These are phyloP conservation scores for Xerus rutilus DNA, from an alignment of 2,797 vertebrate genomes.

Conservation along the genomic window DNA sequence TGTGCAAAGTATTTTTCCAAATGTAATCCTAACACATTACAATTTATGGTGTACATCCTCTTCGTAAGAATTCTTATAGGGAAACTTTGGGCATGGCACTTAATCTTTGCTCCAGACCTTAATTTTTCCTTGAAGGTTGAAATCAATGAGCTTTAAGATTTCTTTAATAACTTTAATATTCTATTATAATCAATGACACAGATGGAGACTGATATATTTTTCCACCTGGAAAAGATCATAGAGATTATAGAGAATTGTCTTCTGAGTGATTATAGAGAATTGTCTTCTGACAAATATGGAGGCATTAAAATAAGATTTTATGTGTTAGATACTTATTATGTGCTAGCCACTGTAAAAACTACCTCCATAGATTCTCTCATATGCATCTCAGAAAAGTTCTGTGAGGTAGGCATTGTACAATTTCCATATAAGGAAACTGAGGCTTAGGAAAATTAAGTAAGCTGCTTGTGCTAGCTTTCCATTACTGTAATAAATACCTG, in stretches of 20 bases:
- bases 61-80: constrained; percentile 23
- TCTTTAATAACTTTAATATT: background rate
- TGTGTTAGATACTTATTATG: background rate
- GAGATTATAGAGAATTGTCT: background rate
- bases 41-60: constrained; percentile 11
- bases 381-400: background rate
- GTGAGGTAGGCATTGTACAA: background rate
- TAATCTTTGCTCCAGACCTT: constrained; percentile 25
- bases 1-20: background rate
- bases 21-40: constrained; percentile 42
- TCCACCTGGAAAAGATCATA: background rate
- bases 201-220: background rate
- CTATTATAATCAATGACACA: constrained; percentile 41
- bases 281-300: background rate
- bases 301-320: background rate
- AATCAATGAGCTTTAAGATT: constrained; percentile 5
- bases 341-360: background rate
- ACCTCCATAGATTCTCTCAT: background rate
- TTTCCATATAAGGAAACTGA: background rate
- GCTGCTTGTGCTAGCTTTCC: background rate
- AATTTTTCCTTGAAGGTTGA: background rate
- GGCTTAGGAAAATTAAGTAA: background rate
- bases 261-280: background rate
- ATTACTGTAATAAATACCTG: background rate
- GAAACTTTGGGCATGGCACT: background rate